phyloP scores from a whole-genome alignment of 2,113 vertebrate species.

The Pionites leucogaster region DNA sequence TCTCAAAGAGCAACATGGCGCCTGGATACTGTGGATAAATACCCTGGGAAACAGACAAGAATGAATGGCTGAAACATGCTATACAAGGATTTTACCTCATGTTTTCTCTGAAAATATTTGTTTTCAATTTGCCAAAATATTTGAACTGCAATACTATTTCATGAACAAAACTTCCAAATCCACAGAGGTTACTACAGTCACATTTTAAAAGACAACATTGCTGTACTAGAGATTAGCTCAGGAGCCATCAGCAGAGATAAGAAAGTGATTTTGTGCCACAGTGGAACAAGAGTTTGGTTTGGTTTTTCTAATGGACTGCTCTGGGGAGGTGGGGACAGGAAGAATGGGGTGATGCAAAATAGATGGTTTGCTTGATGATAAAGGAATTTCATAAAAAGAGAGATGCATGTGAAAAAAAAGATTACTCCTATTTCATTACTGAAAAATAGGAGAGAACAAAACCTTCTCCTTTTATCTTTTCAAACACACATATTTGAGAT shows the following conservation, averaged over 20 bases:
- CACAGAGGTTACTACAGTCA: not conserved
- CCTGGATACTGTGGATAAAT: not conserved
- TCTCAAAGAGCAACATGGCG: not conserved
- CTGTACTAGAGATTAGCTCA: constrained; percentile 1
- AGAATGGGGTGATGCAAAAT: not conserved
- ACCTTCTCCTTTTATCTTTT: not conserved
- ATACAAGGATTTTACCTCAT: not conserved
- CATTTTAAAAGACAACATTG: not conserved
- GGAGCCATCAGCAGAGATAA: constrained; percentile 3
- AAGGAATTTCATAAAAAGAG: not conserved
- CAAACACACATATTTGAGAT: not conserved
- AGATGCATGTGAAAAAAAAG: not conserved
- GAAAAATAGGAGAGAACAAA: not conserved
- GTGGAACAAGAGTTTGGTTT: not conserved
- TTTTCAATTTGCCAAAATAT: constrained; percentile 12
- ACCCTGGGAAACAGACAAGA: not conserved
- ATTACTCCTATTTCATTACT: not conserved
- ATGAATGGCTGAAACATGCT: not conserved
- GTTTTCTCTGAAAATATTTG: constrained; percentile 25
- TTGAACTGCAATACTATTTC: not conserved
- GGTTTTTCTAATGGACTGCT: not conserved
- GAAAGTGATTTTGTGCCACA: not conserved
- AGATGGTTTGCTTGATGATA: not conserved
- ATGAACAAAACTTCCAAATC: constrained; percentile 35
- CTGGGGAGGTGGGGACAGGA: not conserved